A percentile compares a stretch with the other conserved stretches of the same genome.
Evolutionary conservation across 2,888 invertebrate genomes (phyloP).

Genomic region (Ichneumoninae sp.): DNA sequence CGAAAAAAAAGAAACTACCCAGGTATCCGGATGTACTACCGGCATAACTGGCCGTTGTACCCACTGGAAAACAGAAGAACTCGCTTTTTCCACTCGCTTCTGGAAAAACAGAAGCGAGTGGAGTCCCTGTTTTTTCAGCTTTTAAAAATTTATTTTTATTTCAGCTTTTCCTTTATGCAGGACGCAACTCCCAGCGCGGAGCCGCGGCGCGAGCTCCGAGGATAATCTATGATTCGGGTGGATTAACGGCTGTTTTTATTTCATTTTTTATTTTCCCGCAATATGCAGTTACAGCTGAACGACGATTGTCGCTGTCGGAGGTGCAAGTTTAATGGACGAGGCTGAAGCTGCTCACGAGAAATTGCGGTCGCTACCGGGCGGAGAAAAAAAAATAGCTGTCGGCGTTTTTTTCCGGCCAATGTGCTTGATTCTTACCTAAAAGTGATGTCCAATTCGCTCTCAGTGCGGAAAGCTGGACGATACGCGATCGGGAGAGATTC

Average conservation of each 20-base stretch:
- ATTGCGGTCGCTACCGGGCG: background rate
- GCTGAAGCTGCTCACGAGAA: background rate
- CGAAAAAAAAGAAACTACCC: slow-evolving; percentile 11
- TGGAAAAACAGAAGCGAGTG: slow-evolving; percentile 13
- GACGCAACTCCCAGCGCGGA: background rate
- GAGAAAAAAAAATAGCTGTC: background rate
- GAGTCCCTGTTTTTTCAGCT: background rate
- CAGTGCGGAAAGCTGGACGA: background rate
- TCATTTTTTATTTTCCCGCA: background rate
- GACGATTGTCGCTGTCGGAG: too few species aligned
- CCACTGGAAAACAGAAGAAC: too few species aligned
- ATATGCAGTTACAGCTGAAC: background rate
- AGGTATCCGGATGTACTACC: background rate
- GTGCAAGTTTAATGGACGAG: background rate
- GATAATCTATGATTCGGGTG: slow-evolving; percentile 13
- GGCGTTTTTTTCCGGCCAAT: background rate
- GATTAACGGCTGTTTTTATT: slow-evolving; percentile 25
- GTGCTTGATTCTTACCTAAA: background rate
- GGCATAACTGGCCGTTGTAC: slow-evolving; percentile 14
- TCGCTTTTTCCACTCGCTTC: too few species aligned
- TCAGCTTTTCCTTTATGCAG: background rate
- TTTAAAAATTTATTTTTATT: background rate
- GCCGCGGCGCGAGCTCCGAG: slow-evolving; percentile 5
- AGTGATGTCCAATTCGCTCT: background rate
- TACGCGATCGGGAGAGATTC: too few species aligned